Base-by-base conservation (phyloP, 64 coral and sea anemone species). In the Orbicella faveolata region DNA sequence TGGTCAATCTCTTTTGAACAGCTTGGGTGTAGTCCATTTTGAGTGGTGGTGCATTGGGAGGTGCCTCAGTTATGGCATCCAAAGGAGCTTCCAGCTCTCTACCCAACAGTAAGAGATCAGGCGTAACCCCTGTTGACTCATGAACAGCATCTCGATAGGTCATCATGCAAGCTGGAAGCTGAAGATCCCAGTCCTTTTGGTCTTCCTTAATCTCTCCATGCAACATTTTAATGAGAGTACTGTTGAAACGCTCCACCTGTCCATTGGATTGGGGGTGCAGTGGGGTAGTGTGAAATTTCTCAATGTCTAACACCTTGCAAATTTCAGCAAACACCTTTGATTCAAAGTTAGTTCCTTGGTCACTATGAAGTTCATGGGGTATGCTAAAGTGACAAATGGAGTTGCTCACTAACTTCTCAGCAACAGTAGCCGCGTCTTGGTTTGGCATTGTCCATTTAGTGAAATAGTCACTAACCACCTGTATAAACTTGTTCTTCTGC, bases 281-380 rank as follows among this genome's bases (percentile, higher is more conserved):
- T 52, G 91, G 84, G 2, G 84, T 86, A 33, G 61, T 78, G 61
- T 33, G 52, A 17, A 57, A 86, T 25, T 92, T 92, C 26, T 86
- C 81, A 19, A 92, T 78, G 26, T 76, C 83, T 53, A 92, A 64
- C 17, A 89, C 39, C 53, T 61, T 75, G 61, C 78, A 83, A 66
- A 93, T 67, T 76, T 93, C 86, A 52, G 53, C 26, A 41, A 88
- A 81, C 64, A 93, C 83, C 14, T 33, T 26, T 16, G 82, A 92
- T 62, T 86, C 90, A 80, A 92, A 92, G 64, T 92, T 92, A 15
- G 39, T 78, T 21, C 91, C 76, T 81, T 88, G 75, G 53, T 93
- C 76, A 8, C 75, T 88, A 53, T 93, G 83, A 59, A 93, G 41
- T 74, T 93, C 61, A 34, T 19, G 64, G 16, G 91, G 76, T 74